These are phyloP conservation scores for Tinea pellionella DNA, from an alignment of 2,888 invertebrate genomes.

Conservation along the genomic window DNA sequence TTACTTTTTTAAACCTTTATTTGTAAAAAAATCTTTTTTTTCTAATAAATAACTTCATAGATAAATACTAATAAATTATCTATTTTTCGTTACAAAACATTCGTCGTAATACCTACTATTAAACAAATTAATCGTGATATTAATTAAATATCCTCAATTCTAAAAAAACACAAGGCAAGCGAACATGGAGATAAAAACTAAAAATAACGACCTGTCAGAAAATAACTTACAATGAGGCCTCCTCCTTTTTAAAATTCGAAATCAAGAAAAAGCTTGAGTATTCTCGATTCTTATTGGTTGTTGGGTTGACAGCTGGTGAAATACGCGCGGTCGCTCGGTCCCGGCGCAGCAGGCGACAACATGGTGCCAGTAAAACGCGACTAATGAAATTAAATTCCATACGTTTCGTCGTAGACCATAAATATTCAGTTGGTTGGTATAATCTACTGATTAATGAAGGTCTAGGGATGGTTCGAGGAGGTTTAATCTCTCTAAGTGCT, in stretches of 20 bases:
- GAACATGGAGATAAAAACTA: constrained; percentile 16
- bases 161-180: not conserved
- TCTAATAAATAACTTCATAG: too few relatives aligned
- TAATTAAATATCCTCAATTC: not conserved
- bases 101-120: too few relatives aligned
- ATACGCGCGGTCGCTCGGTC: constrained; percentile 50
- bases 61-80: too few relatives aligned
- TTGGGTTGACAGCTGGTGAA: constrained; percentile 60
- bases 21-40: too few relatives aligned
- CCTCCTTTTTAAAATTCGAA: constrained; percentile 63
- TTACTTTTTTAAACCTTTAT: not conserved
- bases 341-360: constrained; percentile 64
- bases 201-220: constrained; percentile 69
- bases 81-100: too few relatives aligned
- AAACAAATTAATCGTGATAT: not conserved
- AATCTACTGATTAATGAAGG: constrained; percentile 66
- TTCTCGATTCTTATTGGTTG: constrained; percentile 48
- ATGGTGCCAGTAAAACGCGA: constrained; percentile 59
- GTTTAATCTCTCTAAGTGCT: constrained; percentile 31
- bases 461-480: constrained; percentile 30
- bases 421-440: constrained; percentile 52
- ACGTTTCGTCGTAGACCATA: constrained; percentile 64
- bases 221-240: constrained; percentile 67
- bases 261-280: constrained; percentile 27
- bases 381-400: constrained; percentile 70